Evolutionary conservation across 2,888 invertebrate species (phyloP), one percentile per base, ranked within the genome.

Genomic region (Galerucella nymphaeae): DNA sequence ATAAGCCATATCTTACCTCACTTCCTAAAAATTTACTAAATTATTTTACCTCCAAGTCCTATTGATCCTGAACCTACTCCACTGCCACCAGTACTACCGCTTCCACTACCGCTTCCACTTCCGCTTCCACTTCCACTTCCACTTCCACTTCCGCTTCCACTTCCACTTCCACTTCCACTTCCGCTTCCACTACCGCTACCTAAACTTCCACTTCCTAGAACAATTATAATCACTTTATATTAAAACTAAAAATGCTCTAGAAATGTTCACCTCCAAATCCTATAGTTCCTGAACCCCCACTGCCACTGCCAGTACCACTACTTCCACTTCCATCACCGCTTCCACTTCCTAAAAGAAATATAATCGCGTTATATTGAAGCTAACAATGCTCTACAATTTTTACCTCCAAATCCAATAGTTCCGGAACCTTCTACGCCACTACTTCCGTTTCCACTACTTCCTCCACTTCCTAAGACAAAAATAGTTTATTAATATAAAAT

Each of bases 181-280:
- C 30, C 30, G 23, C 23, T 23, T 23, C 23, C 23, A 23, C 23
- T 23, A 8, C 30, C 8, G 6, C 30, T 8, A 8, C 30, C 1
- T 8, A 6, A 0, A 8, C 30, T 30, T 30, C 30, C 30, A 30
- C 30, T 8, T 8, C 30, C 30, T 30, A 30, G 30, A 30, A 30
- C 8, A 30, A 30, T 8, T 30, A 30, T 30, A 30, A 6, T 30
- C 8, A 8, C 0, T 30, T 30, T 8, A 30, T 30, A 30, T 30
- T 23, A 23, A 23, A 23, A 23, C 23, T 23, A 23, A 23, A 3
- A 23, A 23, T 23, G 23, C 23, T 23, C 3, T 23, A 23, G n/a
- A n/a, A n/a, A n/a, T n/a, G n/a, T 16, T 53, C 18, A 53, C 53
- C 53, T 61, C 20, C 58, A 38, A 20, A 14, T 8, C 68, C 67